Evolutionary conservation across 53 echinoderm and acorn worm species (phyloP), one percentile per base, ranked within the genome.

Genomic region (Antedon mediterranea): DNA sequence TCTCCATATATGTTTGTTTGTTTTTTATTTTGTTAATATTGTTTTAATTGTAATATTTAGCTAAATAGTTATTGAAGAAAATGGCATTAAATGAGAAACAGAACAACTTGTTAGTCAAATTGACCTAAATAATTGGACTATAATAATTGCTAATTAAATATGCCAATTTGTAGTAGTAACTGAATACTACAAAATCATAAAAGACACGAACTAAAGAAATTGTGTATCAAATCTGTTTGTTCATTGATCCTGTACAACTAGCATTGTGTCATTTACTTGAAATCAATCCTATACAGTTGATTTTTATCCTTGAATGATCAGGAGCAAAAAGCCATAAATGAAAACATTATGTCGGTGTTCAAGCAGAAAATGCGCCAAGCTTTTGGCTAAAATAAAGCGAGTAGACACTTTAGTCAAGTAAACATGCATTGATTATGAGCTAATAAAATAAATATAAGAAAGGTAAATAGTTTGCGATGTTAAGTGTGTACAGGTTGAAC

Each of bases 141-240:
- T 57, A 57, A 57, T 57, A 57, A 57, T 57, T 57, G 57, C 57
- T 57, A 57, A 57, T 57, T 57, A 57, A 57, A 57, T 57, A 57
- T 57, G 57, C 23, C 57, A 57, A 57, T 57, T 57, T 57, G 23
- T 26, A 18, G 57, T 57, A 26, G 14, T 57, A 57, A 57, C 23
- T 57, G 9, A n/a, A 3, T 18, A 2, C 57, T 57, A 4, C 57
- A 18, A 57, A 15, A 57, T 57, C 57, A 57, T 57, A 37, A 37
- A 37, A 4, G 57, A 57, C 23, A 26, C 9, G 57, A 26, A 15
- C 2, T 8, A 57, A 26, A 26, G 23, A 57, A 57, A 23, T 23
- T 15, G 57, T 15, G 57, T 57, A 15, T 13, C 23, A 57, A 57
- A 57, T 8, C 57, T 57, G 57, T 57, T 11, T 57, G 57, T 23